Evolutionary conservation across 2,113 vertebrate genomes (phyloP).

Genomic region (Fulica atra): DNA sequence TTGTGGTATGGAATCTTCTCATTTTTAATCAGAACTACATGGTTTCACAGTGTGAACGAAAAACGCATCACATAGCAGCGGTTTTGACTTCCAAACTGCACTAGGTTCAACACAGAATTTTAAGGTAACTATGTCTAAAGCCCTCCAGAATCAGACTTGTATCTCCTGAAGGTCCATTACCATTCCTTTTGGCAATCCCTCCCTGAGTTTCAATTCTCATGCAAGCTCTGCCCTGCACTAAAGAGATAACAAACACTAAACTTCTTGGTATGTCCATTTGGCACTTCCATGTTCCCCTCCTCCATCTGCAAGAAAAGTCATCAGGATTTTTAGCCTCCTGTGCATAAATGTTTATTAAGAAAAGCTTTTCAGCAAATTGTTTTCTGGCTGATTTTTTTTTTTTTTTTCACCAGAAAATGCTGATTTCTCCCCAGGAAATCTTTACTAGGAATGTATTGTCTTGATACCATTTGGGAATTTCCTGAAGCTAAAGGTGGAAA

Average conservation of each 20-base stretch:
- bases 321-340: neutral
- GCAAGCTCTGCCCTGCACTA: neutral
- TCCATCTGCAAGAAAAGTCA: neutral
- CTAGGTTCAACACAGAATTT: neutral
- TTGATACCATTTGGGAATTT: neutral
- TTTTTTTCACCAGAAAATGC: neutral
- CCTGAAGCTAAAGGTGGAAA: rapidly evolving
- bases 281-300: neutral
- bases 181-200: neutral
- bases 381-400: neutral
- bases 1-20: neutral
- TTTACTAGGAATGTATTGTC: neutral
- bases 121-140: neutral
- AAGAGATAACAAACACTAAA: neutral
- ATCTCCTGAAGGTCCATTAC: neutral
- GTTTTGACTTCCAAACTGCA: neutral
- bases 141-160: neutral
- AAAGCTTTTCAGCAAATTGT: neutral
- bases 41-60: neutral
- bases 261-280: neutral
- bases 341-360: neutral
- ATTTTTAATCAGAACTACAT: neutral
- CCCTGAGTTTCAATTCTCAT: neutral
- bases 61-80: neutral
- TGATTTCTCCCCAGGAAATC: neutral